phyloP scores from a whole-genome alignment of 2,888 invertebrate species.

The Idaea aversata region DNA sequence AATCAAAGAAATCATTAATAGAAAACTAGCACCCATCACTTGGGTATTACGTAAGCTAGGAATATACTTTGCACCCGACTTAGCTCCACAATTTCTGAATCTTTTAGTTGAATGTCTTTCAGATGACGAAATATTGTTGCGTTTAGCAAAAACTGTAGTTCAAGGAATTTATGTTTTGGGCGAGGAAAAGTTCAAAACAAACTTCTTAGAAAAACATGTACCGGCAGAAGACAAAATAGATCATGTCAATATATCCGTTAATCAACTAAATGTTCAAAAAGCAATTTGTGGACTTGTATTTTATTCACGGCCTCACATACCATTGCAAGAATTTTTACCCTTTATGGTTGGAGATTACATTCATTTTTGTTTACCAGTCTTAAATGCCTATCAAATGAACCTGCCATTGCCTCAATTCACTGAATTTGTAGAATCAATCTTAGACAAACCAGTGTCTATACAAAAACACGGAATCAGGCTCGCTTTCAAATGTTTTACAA shows the following conservation, averaged over 20 bases:
- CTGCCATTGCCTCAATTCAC: constrained; percentile 34
- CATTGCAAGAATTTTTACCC: constrained; percentile 30
- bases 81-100: constrained; percentile 38
- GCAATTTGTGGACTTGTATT: constrained; percentile 42
- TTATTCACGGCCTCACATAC: constrained; percentile 42
- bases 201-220: constrained; percentile 41
- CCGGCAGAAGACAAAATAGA: constrained; percentile 41
- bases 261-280: constrained; percentile 33
- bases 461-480: constrained; percentile 49
- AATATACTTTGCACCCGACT: constrained; percentile 50
- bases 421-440: constrained; percentile 38
- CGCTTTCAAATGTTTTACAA: constrained; percentile 40
- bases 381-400: constrained; percentile 36
- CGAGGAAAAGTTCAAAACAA: constrained; percentile 32
- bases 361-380: constrained; percentile 40
- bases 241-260: constrained; percentile 26
- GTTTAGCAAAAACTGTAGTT: constrained; percentile 22
- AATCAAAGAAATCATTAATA: constrained; percentile 20
- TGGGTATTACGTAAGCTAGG: constrained; percentile 45
- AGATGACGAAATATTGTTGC: constrained; percentile 10
- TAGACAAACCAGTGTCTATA: constrained; percentile 42
- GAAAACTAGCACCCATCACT: constrained; percentile 26
- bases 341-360: constrained; percentile 49
- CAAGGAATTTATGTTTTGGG: constrained; percentile 44
- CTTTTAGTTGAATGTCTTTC: constrained; percentile 34